These are phyloP conservation scores for Junonia oenone DNA, from an alignment of 2,888 invertebrate genomes.

Conservation along the genomic window DNA sequence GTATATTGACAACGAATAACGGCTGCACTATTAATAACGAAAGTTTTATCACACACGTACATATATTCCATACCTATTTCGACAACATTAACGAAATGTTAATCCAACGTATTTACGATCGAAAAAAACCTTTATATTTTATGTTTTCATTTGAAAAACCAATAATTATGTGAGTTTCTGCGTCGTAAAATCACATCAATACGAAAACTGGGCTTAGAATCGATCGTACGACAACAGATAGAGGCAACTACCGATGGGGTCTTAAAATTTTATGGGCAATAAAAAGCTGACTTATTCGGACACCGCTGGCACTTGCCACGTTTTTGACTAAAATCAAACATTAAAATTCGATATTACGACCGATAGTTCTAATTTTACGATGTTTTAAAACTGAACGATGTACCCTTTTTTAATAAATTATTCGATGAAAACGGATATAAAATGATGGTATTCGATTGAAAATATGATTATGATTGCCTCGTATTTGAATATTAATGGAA, in stretches of 20 bases:
- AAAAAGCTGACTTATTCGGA: conserved; percentile 70
- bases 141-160: conserved; percentile 38
- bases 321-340: conserved; percentile 59
- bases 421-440: conserved; percentile 36
- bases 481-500: conserved; percentile 14
- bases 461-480: conserved; percentile 22
- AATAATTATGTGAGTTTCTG: conserved; percentile 36
- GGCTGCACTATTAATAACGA: background rate
- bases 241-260: conserved; percentile 53
- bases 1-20: background rate
- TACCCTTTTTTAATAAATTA: conserved; percentile 39
- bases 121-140: conserved; percentile 21
- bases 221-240: conserved; percentile 50
- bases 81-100: background rate
- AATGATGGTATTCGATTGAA: conserved; percentile 22
- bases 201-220: conserved; percentile 43
- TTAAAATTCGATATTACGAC: conserved; percentile 72
- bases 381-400: conserved; percentile 62
- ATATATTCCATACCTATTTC: conserved; percentile 1
- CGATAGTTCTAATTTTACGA: conserved; percentile 72
- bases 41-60: background rate
- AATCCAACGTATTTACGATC: conserved; percentile 15
- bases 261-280: conserved; percentile 73
- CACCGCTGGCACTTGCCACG: conserved; percentile 50
- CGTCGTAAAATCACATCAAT: conserved; percentile 45